phyloP scores from a whole-genome alignment of 30 jellyfish, hydroid and myxozoan species.

The Cassiopea xamachana region DNA sequence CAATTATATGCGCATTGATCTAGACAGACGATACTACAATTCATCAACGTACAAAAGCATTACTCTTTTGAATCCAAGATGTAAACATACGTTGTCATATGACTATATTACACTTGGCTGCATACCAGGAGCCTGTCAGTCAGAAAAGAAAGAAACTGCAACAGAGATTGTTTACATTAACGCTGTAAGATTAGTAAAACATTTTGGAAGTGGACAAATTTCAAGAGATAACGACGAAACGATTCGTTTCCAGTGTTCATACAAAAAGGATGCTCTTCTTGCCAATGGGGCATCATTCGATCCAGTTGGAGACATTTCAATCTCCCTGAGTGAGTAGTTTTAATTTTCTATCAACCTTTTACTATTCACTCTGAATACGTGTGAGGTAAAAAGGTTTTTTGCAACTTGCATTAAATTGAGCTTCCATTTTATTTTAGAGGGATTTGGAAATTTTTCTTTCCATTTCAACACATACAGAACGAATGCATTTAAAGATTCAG shows the following conservation, averaged over 20 bases:
- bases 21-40: constrained; percentile 23
- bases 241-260: background rate
- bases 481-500: background rate
- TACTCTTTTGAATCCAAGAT: background rate
- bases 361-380: background rate
- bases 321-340: background rate
- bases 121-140: constrained; percentile 3
- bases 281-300: background rate
- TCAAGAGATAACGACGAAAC: background rate
- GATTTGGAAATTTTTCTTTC: constrained; percentile 7
- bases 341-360: background rate
- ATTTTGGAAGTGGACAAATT: background rate
- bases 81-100: background rate
- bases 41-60: background rate
- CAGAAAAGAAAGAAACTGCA: background rate
- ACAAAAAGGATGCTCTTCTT: background rate
- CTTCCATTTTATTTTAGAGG: background rate
- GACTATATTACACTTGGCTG: constrained; percentile 15
- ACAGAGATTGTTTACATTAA: constrained; percentile 2
- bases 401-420: background rate
- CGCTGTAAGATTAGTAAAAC: background rate
- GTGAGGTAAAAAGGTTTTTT: too few species aligned
- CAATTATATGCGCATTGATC: constrained; percentile 6
- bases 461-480: constrained; percentile 3
- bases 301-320: background rate